Evolutionary conservation across 2,888 invertebrate genomes (phyloP).

Genomic region (Xestia xanthographa): DNA sequence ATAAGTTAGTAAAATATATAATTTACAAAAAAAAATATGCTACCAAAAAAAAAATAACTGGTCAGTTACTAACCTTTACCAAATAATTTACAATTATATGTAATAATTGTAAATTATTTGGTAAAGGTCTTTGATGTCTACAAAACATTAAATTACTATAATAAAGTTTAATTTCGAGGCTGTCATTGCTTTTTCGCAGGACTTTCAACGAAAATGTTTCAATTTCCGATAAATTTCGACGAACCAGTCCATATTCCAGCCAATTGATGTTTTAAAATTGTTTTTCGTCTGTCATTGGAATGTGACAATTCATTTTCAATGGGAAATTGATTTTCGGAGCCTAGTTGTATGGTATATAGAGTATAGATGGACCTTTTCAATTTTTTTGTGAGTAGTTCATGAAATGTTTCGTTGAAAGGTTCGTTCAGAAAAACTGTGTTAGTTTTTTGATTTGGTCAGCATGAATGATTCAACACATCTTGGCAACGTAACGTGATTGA

Average conservation of each 20-base stretch:
- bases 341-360: background rate
- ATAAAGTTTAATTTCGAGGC: slow-evolving; percentile 82
- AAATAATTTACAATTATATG: slow-evolving; percentile 6
- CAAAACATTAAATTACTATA: slow-evolving; percentile 61
- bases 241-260: slow-evolving; percentile 67
- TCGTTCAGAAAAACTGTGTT: background rate
- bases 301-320: slow-evolving; percentile 55
- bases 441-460: background rate
- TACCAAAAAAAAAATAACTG: background rate
- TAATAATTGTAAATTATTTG: no score
- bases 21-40: background rate
- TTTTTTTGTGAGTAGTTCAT: background rate
- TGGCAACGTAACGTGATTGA: no score
- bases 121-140: slow-evolving; percentile 32
- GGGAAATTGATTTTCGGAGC: slow-evolving; percentile 58
- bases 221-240: slow-evolving; percentile 80
- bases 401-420: background rate
- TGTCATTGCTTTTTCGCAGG: slow-evolving; percentile 79
- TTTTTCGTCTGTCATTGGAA: slow-evolving; percentile 55
- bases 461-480: background rate
- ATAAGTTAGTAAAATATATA: background rate
- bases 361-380: background rate
- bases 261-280: slow-evolving; percentile 71
- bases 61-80: background rate
- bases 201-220: slow-evolving; percentile 62